These are phyloP conservation scores for Xylocopa sonorina DNA, from an alignment of 1,140 invertebrate genomes.

Conservation along the genomic window DNA sequence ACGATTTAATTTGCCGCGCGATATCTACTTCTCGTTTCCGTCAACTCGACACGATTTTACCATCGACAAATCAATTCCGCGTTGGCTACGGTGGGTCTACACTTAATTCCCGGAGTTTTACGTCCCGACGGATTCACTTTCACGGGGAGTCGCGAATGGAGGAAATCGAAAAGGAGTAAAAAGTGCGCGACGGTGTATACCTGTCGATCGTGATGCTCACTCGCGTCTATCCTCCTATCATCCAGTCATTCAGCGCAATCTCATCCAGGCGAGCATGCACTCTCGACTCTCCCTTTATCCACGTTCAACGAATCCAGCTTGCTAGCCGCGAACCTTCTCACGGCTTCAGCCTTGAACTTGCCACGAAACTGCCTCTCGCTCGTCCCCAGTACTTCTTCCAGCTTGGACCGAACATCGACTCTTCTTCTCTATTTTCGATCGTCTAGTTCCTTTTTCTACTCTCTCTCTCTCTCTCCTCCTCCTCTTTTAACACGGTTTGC, in stretches of 20 bases:
- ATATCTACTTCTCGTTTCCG: background rate
- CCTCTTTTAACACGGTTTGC: too few relatives aligned
- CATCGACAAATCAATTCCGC: background rate
- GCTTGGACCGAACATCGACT: background rate
- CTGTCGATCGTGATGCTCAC: background rate
- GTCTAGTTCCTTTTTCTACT: too few relatives aligned
- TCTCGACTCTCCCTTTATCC: slow-evolving; percentile 17
- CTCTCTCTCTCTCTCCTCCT: background rate
- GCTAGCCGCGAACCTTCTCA: slow-evolving; percentile 24
- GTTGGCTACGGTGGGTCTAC: too few relatives aligned
- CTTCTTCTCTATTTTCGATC: background rate
- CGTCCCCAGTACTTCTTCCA: background rate
- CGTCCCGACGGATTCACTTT: background rate
- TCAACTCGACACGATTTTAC: background rate
- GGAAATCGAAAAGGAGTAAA: too few relatives aligned
- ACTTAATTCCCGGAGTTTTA: background rate
- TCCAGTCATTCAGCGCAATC: background rate
- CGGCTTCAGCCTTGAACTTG: slow-evolving; percentile 33
- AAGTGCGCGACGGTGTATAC: background rate
- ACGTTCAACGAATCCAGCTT: slow-evolving; percentile 47
- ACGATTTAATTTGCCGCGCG: slow-evolving; percentile 21
- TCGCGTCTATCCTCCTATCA: background rate
- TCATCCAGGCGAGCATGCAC: slow-evolving; percentile 54
- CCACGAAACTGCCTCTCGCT: slow-evolving; percentile 5
- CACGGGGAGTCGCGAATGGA: too few relatives aligned